These are phyloP conservation scores for Autographa pulchrina DNA, from an alignment of 2,888 invertebrate species.

Conservation along the genomic window DNA sequence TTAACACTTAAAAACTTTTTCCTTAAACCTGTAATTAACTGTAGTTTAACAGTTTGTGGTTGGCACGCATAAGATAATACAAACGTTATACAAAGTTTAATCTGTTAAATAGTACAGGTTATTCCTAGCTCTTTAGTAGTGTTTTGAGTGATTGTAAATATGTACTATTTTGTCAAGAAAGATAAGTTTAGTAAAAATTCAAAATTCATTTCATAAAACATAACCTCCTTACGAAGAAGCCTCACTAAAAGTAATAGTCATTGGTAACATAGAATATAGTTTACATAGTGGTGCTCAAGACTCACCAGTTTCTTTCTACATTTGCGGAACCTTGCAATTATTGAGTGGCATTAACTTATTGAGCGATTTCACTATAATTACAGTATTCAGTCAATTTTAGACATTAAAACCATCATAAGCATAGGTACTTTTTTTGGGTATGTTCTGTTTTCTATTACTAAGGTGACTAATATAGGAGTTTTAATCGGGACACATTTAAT, in stretches of 20 bases:
- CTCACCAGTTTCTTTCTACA: background rate
- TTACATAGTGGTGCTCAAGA: background rate
- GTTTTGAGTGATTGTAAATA: too few relatives aligned
- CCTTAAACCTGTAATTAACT: constrained; percentile 16
- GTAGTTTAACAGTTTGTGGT: constrained; percentile 4
- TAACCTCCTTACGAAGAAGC: background rate
- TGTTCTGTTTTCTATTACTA: too few relatives aligned
- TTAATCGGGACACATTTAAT: background rate
- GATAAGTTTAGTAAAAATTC: too few relatives aligned
- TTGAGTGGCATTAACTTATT: background rate
- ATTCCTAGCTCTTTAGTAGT: background rate
- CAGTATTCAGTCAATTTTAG: background rate
- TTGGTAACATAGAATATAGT: background rate
- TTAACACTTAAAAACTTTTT: constrained; percentile 42
- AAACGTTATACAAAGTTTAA: background rate
- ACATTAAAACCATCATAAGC: background rate
- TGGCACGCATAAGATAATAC: background rate
- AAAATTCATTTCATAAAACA: background rate
- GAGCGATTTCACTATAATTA: background rate
- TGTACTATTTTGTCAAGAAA: too few relatives aligned
- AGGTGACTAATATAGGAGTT: background rate
- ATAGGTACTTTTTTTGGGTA: background rate
- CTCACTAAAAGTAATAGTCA: constrained; percentile 1
- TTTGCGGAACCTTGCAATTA: background rate
- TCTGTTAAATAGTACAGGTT: background rate